Evolutionary conservation across 2,888 invertebrate species (phyloP).

Genomic region (Volucella inflata): DNA sequence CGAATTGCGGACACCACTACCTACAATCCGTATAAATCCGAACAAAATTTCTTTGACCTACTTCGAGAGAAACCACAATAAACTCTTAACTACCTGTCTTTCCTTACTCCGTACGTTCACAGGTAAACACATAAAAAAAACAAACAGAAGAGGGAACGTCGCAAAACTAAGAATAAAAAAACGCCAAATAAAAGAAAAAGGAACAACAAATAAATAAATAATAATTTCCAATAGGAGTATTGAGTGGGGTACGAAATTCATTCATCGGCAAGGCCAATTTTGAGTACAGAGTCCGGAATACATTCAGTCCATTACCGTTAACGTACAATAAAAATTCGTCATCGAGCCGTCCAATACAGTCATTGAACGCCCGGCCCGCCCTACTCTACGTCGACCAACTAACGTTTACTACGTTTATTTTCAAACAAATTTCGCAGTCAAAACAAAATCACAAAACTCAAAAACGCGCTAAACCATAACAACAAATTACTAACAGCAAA

Average conservation of each 20-base stretch:
- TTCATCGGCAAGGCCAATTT: too few species aligned
- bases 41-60: constrained; percentile 72
- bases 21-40: constrained; percentile 31
- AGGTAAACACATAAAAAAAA: constrained; percentile 26
- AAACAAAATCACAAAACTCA: constrained; percentile 55
- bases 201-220: constrained; percentile 1
- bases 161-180: background rate
- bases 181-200: constrained; percentile 2
- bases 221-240: background rate
- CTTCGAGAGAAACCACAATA: constrained; percentile 47
- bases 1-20: constrained; percentile 26
- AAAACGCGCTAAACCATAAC: constrained; percentile 31
- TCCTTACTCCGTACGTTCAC: constrained; percentile 11
- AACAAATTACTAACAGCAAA: constrained; percentile 37
- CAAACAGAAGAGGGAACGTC: background rate
- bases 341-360: background rate
- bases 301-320: too few species aligned
- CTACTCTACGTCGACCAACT: background rate
- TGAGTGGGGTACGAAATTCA: too few species aligned
- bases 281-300: too few species aligned
- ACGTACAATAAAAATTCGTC: too few species aligned
- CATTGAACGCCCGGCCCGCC: too few species aligned
- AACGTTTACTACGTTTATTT: constrained; percentile 21
- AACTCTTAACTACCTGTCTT: constrained; percentile 53
- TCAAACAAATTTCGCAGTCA: constrained; percentile 46